Percentiles rank a stretch among this genome's conserved stretches.
Conservation (phyloP, 2,888 invertebrate genomes). For the Leptarthrus brevirostris region DNA sequence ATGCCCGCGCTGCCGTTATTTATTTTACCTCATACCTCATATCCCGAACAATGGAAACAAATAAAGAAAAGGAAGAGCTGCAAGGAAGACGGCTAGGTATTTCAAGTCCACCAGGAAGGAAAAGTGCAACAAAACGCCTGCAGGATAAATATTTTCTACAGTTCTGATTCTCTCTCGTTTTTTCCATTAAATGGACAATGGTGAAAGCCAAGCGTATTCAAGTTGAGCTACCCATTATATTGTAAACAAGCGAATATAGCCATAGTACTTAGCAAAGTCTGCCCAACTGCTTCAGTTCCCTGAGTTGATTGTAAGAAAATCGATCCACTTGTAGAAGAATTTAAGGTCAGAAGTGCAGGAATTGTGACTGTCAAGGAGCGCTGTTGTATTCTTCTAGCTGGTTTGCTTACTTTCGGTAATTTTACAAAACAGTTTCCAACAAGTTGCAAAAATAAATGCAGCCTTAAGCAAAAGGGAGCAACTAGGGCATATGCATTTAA, state of each 20-base stretch:
- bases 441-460: too few relatives aligned
- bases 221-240: background rate
- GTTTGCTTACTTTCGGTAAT: too few relatives aligned
- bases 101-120: background rate
- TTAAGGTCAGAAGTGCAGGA: constrained; percentile 18
- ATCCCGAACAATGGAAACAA: constrained; percentile 10
- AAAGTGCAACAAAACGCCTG: constrained; percentile 33
- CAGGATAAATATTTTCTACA: constrained; percentile 19
- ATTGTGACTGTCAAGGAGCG: background rate
- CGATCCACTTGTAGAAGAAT: constrained; percentile 44
- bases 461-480: too few relatives aligned
- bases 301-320: constrained; percentile 34
- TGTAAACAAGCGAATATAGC: constrained; percentile 25
- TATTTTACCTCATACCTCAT: constrained; percentile 24
- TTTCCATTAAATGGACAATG: constrained; percentile 16
- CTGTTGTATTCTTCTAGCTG: too few relatives aligned
- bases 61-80: background rate
- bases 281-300: constrained; percentile 8
- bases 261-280: background rate
- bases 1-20: background rate
- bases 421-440: too few relatives aligned
- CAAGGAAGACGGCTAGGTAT: background rate
- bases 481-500: too few relatives aligned
- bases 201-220: constrained; percentile 23
- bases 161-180: constrained; percentile 31